A percentile compares a stretch with the other conserved stretches of the same genome.
These are phyloP conservation scores for Stenolophus ochropezus DNA, from an alignment of 2,888 invertebrate species.

Conservation along the genomic window DNA sequence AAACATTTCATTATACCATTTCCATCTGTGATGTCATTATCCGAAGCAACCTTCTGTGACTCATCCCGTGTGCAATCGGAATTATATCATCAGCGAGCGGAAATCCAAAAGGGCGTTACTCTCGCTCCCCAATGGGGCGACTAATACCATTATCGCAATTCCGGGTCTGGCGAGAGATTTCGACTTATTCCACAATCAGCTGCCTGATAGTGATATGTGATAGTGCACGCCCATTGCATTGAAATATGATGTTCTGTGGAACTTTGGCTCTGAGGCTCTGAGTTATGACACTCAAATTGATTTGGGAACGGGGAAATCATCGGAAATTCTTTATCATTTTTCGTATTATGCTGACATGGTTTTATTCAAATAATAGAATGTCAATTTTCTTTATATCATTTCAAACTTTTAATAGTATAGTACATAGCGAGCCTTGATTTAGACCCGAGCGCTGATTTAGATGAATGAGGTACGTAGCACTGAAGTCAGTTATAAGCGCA, in stretches of 20 bases:
- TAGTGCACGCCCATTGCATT: conserved; percentile 24
- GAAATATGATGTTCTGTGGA: conserved; percentile 13
- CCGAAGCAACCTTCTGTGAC: conserved; percentile 28
- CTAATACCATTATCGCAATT: conserved; percentile 53
- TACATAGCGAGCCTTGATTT: too few species aligned
- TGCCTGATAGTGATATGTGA: conserved; percentile 40
- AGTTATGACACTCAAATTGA: background rate
- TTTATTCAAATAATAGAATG: too few species aligned
- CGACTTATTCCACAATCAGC: conserved; percentile 12
- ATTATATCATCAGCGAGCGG: conserved; percentile 52
- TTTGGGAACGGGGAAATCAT: background rate
- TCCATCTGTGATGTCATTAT: conserved; percentile 41
- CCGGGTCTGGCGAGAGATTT: background rate
- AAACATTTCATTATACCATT: background rate
- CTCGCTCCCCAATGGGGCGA: conserved; percentile 11
- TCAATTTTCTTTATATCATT: too few species aligned
- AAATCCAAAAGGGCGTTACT: conserved; percentile 39
- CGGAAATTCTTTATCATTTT: too few species aligned
- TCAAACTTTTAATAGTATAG: too few species aligned
- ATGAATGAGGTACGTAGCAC: too few species aligned
- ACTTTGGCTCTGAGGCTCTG: background rate
- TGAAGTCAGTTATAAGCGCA: too few species aligned
- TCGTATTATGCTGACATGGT: too few species aligned
- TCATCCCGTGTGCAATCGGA: conserved; percentile 50
- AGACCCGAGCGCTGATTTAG: too few species aligned